Base-by-base conservation (phyloP, 2,888 invertebrate genomes). In the Coleophora deauratella region DNA sequence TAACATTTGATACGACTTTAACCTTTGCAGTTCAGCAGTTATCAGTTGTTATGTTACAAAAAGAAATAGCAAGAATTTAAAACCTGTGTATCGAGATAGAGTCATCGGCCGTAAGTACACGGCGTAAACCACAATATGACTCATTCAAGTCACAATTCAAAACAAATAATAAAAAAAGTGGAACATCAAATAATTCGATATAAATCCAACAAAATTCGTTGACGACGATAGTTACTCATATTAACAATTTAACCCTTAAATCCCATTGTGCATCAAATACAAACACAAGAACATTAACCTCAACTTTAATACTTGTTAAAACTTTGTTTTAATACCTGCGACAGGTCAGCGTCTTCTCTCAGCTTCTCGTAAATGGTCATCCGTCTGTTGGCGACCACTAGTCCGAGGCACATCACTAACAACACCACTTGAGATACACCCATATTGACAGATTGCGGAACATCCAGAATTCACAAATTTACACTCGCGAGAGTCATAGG, bases 281-380 rank as follows among this genome's bases (percentile, higher is more conserved):
- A 28, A 33, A 39, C 36, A 43, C 36, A 43, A 31, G 21, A 38
- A 44, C 36, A 38, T 38, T 27, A 37, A 46, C 48, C 45, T 33
- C 13, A 33, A 38, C 14, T 44, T 38, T 12, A 44, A 44, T 34
- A 44, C 41, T 44, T 35, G 37, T 60, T 56, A 39, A 43, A 66
- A 75, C 73, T 62, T 71, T 73, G 65, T 46, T 87, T n/a, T n/a
- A n/a, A n/a, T n/a, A 91, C 91, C 91, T 91, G 88, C 51, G 91
- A 90, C 53, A 91, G 84, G 67, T 91, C 91, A 46, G 88, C 68
- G 74, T 91, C 91, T 69, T 86, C 87, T 55, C 81, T 79, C 54
- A 91, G 85, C 79, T 90, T 90, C 68, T 91, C 90, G 51, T 88
- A 81, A 46, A 90, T 81, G 48, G 89, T 88, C 58, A 77, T 66